Base-by-base conservation (phyloP, 2,797 vertebrate species). In the Vespertilio murinus region DNA sequence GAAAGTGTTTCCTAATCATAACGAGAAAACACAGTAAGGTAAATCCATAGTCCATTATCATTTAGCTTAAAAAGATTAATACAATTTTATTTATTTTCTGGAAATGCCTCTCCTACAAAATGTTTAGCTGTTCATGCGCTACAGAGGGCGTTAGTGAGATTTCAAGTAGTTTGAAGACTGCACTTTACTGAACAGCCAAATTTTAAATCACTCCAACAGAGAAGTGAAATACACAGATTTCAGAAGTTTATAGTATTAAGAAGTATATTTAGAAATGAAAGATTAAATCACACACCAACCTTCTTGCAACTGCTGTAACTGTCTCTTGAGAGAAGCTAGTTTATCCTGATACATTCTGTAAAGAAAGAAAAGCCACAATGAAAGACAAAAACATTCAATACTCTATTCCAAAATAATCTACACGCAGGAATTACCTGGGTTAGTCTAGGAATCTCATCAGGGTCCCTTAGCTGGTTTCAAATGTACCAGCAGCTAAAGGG, bases 331-430 rank as follows among this genome's bases (percentile, higher is more conserved):
- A 42, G 99, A 99, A 38, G 99, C 99, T 98, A 99, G 97, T 97
- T 99, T 99, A 97, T 99, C 99, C 97, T 99, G 99, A 97, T 99
- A 99, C 99, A 99, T 99, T 97, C 99, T 99, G 96, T 10, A 97
- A 95, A 82, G 42, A 77, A 35, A 52, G 3, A 30, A 87, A 91
- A 94, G 11, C 9, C 64, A 81, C 45, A 7, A 0, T 92, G 38
- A 87, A 47, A 71, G 56, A 86, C 47, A 64, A 28, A 49, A 71
- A 38, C 23, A 28, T 22, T 69, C 56, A 78, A 20, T 4, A 22
- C 33, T 59, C 61, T 42, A 87, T 52, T 82, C 67, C 77, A 45
- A 45, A 92, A 69, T 3, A 28, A 49, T 12, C 54, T 42, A 11
- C 56, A n/a, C n/a, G 49, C 16, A 65, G 64, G 12, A 75, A 59